Evolutionary conservation across 2,888 invertebrate species (phyloP).

Genomic region (Polylopha cassiicola): DNA sequence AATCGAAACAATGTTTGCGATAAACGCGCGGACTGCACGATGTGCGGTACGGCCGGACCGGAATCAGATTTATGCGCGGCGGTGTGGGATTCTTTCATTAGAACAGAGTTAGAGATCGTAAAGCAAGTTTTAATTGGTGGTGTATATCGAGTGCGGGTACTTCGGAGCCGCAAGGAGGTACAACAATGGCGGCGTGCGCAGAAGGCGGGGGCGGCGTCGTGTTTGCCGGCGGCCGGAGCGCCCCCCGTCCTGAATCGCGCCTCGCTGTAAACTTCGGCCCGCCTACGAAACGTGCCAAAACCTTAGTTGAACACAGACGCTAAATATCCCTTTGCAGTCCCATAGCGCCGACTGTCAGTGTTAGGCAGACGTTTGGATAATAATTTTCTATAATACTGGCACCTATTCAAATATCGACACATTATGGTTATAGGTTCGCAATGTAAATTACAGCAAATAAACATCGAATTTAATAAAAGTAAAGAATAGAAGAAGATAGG

Average conservation of each 20-base stretch:
- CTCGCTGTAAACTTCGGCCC: slow-evolving; percentile 42
- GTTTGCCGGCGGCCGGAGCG: slow-evolving; percentile 54
- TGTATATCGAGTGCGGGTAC: slow-evolving; percentile 38
- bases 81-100: slow-evolving; percentile 49
- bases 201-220: slow-evolving; percentile 62
- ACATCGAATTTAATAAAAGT: slow-evolving; percentile 45
- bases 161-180: slow-evolving; percentile 34
- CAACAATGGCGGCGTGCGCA: slow-evolving; percentile 65
- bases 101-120: slow-evolving; percentile 50
- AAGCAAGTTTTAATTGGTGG: slow-evolving; percentile 62
- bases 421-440: slow-evolving; percentile 32
- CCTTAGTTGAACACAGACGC: slow-evolving; percentile 25
- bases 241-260: slow-evolving; percentile 49
- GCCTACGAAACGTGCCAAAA: slow-evolving; percentile 37
- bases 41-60: slow-evolving; percentile 31
- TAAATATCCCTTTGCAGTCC: slow-evolving; percentile 10
- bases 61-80: slow-evolving; percentile 39
- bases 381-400: slow-evolving; percentile 1
- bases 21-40: slow-evolving; percentile 20
- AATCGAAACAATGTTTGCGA: slow-evolving; percentile 34
- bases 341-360: not conserved
- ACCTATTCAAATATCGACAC: slow-evolving; percentile 13
- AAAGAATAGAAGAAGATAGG: slow-evolving; percentile 38
- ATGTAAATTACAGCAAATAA: slow-evolving; percentile 33
- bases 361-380: not conserved